Base-by-base conservation (phyloP, 2,113 vertebrate species). In the Chrysemys picta region DNA sequence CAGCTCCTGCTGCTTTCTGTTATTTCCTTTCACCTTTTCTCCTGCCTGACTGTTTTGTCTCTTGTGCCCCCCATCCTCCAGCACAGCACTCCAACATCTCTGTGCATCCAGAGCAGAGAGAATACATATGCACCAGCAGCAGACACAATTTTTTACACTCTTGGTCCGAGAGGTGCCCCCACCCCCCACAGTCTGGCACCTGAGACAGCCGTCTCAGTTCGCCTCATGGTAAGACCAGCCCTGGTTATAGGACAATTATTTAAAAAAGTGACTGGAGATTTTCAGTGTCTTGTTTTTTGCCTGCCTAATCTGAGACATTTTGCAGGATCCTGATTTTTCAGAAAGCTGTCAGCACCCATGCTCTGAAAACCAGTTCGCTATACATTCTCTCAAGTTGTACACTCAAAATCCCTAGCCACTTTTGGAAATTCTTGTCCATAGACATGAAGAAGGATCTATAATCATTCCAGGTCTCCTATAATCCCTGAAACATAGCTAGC, bases 361-460 rank as follows among this genome's bases (percentile, higher is more conserved):
- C 80, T 25, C 5, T 86, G 29, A 49, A n/a, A 81, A n/a, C 2
- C 5, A 80, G 24, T 22, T 6, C 24, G 31, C 35, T 38, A 16
- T 72, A 72, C 9, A 16, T 19, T 21, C 38, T 72, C 86, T 94
- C 19, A 29, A 35, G 42, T 76, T 72, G 10, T 13, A 13, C 25
- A 9, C 35, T 65, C 27, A 45, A 87, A 38, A 85, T 54, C 17
- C 29, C 45, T 50, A 5, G 38, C 62, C 62, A 21, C 9, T 85
- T 82, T 89, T 89, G 7, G 62, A 59, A 53, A 5, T 72, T n/a
- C 11, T 2, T 81, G 49, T 5, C n/a, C 53, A 22, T 54, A 81
- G 24, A 83, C 8, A 25, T n/a, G 27, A 85, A 76, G 75, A 47
- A 42, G 53, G 24, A 53, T 29, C 12, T 0, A 0, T 87, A 25